These are phyloP conservation scores for Sebastes nivosus DNA, from an alignment of 2,797 vertebrate genomes.

Conservation along the genomic window DNA sequence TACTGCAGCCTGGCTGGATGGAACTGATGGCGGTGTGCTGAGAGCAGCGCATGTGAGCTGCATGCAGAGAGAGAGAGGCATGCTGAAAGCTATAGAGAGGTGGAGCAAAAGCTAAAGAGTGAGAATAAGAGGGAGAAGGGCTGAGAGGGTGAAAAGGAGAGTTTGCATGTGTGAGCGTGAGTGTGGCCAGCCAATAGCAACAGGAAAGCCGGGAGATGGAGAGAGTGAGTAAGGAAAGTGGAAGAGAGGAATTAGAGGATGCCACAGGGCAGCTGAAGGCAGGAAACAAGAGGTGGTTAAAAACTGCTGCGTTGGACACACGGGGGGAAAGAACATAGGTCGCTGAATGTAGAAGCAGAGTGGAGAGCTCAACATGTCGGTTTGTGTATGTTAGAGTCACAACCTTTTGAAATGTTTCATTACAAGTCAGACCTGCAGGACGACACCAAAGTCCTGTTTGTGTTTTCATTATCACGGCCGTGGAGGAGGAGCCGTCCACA, in stretches of 20 bases:
- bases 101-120: constrained; percentile 35
- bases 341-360: background rate
- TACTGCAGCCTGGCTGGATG: constrained; percentile 47
- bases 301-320: constrained; percentile 54
- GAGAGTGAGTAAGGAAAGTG: constrained; percentile 48
- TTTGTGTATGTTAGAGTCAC: background rate
- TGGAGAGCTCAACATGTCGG: background rate
- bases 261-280: constrained; percentile 49
- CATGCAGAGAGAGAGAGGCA: constrained; percentile 47
- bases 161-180: constrained; percentile 26
- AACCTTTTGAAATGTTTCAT: constrained; percentile 14
- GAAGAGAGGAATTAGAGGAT: constrained; percentile 50
- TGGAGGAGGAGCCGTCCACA: background rate
- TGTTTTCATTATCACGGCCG: background rate
- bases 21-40: constrained; percentile 25
- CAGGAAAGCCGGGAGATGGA: constrained; percentile 34
- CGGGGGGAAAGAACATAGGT: constrained; percentile 1
- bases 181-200: constrained; percentile 17
- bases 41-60: constrained; percentile 54
- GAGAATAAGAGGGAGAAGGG: constrained; percentile 1
- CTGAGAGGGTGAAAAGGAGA: constrained; percentile 24
- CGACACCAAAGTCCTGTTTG: background rate
- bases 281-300: constrained; percentile 57
- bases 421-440: constrained; percentile 50
- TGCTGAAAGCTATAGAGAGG: constrained; percentile 22